Base-by-base conservation (phyloP, 2,888 invertebrate genomes). In the Cosmia pyralina region DNA sequence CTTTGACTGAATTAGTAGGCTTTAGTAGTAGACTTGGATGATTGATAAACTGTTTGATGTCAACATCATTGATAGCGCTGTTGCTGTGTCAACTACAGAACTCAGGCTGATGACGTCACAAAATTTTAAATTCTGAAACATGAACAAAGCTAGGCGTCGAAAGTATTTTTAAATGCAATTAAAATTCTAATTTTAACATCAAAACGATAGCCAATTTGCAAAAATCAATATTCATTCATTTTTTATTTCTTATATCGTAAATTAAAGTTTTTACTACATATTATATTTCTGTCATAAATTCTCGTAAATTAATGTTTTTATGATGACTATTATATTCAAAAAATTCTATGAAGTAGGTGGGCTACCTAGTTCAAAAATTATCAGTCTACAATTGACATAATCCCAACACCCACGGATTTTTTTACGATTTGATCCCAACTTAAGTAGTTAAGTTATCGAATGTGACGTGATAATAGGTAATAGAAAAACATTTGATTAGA, bases 371-470 rank as follows among this genome's bases (percentile, higher is more conserved):
- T 78, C 81, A 78, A 84, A 85, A 85, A 75, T 82, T 82, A 86
- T 85, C 87, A 72, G 76, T 81, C 58, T 63, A 82, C 82, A 86
- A 87, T 85, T 87, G 87, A 85, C 82, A 85, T 81, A 80, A 84
- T 85, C 87, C 81, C 72, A 75, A 78, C 84, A 68, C 86, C 87
- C 82, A 86, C 86, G 67, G 53, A 38, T 15, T 67, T 81, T 79
- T 87, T 82, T 82, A 80, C 68, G 84, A 77, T 79, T 75, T 74
- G 77, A 86, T 81, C 80, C 72, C 72, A 84, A 77, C 75, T 79
- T 78, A 79, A 79, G 71, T 75, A 78, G 74, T 79, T 76, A 83
- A 84, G 62, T 74, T 69, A 72, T 79, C 71, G 73, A 77, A 73
- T 67, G 70, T 81, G 77, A 82, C 75, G 73, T 82, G 84, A 80